These are phyloP conservation scores for Cephalopholis sonnerati DNA, from an alignment of 2,113 vertebrate species.

Conservation along the genomic window DNA sequence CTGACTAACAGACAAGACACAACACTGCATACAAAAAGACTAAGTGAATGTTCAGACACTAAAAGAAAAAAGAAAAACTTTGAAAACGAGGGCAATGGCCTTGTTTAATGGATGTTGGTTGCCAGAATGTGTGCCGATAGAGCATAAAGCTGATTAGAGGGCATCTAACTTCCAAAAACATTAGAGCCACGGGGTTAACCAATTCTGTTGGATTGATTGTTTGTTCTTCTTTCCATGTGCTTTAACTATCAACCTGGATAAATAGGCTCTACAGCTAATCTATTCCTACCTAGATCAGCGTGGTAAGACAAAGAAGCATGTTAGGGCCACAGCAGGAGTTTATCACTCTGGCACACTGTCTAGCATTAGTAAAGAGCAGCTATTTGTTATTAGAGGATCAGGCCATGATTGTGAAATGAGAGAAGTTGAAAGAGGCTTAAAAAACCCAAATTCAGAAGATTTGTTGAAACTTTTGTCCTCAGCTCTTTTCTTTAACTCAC, in stretches of 20 bases:
- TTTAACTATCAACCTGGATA: slow-evolving; percentile 71
- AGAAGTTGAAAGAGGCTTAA: not conserved
- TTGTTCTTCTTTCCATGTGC: slow-evolving; percentile 58
- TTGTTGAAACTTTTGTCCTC: not conserved
- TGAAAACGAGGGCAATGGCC: slow-evolving; percentile 40
- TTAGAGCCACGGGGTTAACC: slow-evolving; percentile 63
- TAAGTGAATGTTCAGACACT: slow-evolving; percentile 31
- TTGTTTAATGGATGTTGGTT: slow-evolving; percentile 62
- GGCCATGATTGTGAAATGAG: slow-evolving; percentile 8
- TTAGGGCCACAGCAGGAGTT: slow-evolving; percentile 47
- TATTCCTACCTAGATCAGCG: slow-evolving; percentile 62
- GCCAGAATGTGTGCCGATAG: slow-evolving; percentile 56
- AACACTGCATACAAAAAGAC: slow-evolving; percentile 42
- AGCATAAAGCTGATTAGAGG: slow-evolving; percentile 66
- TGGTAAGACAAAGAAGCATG: slow-evolving; percentile 63
- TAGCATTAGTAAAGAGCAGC: slow-evolving; percentile 48
- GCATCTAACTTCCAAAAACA: slow-evolving; percentile 70
- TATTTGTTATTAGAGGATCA: slow-evolving; percentile 50
- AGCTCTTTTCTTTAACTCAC: not conserved
- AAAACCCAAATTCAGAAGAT: not conserved
- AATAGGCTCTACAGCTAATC: slow-evolving; percentile 68
- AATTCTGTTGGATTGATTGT: slow-evolving; percentile 67
- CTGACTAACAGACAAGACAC: slow-evolving; percentile 47
- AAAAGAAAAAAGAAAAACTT: slow-evolving; percentile 6
- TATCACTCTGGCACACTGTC: slow-evolving; percentile 61